These are phyloP conservation scores for Myiozetetes cayanensis DNA, from an alignment of 2,113 vertebrate species.

Conservation along the genomic window DNA sequence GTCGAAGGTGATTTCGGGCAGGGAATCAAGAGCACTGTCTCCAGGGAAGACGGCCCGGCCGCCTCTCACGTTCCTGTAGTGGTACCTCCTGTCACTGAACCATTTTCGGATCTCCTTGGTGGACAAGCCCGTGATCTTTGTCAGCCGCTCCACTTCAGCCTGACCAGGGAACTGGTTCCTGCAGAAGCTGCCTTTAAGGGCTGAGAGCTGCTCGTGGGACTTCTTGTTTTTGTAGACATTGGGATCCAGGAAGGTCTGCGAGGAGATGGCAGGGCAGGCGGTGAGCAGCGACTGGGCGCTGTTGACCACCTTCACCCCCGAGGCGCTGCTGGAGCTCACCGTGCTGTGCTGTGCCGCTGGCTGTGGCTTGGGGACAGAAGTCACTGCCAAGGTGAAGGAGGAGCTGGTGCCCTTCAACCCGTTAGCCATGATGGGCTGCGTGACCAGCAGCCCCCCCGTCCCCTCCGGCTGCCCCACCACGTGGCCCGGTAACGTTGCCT, in stretches of 20 bases:
- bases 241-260: conserved; percentile 82
- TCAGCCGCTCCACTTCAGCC: conserved; percentile 90
- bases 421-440: conserved; percentile 89
- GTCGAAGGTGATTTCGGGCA: conserved; percentile 72
- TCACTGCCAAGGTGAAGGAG: conserved; percentile 85
- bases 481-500: conserved; percentile 80
- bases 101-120: conserved; percentile 96
- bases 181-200: conserved; percentile 92
- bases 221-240: conserved; percentile 92
- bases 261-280: conserved; percentile 72
- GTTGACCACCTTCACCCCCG: conserved; percentile 74
- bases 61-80: conserved; percentile 89
- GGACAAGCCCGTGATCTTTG: conserved; percentile 86
- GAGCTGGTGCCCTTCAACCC: conserved; percentile 87
- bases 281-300: conserved; percentile 75
- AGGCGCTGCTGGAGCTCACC: conserved; percentile 64
- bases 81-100: conserved; percentile 97
- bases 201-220: conserved; percentile 90
- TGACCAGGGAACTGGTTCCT: conserved; percentile 90
- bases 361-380: conserved; percentile 82
- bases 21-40: conserved; percentile 49
- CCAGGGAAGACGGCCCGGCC: conserved; percentile 68
- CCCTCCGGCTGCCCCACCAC: conserved; percentile 84
- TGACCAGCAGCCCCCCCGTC: conserved; percentile 87
- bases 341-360: conserved; percentile 78